phyloP scores from a whole-genome alignment of 2,113 vertebrate genomes.

The Pelvicachromis taeniatus region DNA sequence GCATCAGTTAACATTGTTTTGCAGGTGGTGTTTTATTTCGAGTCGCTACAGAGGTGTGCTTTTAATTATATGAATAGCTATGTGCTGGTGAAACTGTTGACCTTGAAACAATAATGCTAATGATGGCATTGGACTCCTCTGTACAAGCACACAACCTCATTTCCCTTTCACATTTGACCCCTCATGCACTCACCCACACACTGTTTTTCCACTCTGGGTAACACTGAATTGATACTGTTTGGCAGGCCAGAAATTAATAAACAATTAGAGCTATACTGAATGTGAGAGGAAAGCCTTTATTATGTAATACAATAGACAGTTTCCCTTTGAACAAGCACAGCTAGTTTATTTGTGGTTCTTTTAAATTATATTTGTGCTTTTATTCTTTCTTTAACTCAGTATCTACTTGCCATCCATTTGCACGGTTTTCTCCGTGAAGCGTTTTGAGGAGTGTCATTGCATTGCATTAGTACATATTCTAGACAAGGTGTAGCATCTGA shows the following conservation, averaged over 20 bases:
- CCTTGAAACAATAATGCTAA: not conserved
- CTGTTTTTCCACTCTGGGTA: not conserved
- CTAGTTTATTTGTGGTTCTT: not conserved
- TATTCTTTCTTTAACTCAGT: not conserved
- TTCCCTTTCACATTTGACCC: slow-evolving; percentile 8
- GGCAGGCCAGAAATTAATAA: slow-evolving; percentile 11
- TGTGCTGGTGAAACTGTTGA: not conserved
- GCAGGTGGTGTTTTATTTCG: not conserved
- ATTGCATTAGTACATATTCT: not conserved
- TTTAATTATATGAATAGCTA: not conserved
- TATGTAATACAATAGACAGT: not conserved
- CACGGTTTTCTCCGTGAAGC: not conserved
- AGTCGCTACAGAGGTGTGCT: not conserved
- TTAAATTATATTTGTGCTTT: not conserved
- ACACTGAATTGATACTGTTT: not conserved
- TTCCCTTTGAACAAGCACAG: not conserved
- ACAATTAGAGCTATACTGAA: not conserved
- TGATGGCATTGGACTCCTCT: not conserved
- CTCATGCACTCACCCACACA: not conserved
- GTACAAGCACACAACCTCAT: not conserved
- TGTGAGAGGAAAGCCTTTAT: not conserved
- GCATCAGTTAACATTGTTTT: not conserved
- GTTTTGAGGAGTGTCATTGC: not conserved
- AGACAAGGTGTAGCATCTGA: not conserved
- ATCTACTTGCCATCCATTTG: not conserved